phyloP scores from a whole-genome alignment of 2,888 invertebrate species.

The Empis livida region DNA sequence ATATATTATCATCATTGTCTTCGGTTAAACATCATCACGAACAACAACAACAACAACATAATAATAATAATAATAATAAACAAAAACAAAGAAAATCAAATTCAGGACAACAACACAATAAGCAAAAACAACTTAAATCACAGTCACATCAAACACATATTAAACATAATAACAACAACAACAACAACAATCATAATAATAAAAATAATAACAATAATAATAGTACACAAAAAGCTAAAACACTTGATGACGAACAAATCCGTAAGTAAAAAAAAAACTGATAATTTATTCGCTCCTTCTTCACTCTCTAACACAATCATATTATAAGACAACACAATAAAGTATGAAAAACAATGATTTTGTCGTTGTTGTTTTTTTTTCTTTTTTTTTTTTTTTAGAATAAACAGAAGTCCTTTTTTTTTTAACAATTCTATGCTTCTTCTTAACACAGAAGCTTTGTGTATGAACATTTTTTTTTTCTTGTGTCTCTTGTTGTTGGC shows the following conservation, averaged over 20 bases:
- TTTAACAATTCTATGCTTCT: background rate
- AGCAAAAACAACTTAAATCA: background rate
- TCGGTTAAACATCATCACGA: constrained; percentile 3
- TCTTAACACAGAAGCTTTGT: too few relatives aligned
- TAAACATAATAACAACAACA: constrained; percentile 16
- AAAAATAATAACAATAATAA: background rate
- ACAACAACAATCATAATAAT: background rate
- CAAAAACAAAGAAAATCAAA: constrained; percentile 2
- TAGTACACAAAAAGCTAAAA: constrained; percentile 7
- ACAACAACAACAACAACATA: constrained; percentile 5
- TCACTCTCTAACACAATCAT: background rate
- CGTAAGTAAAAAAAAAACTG: constrained; percentile 7
- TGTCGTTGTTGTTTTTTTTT: too few relatives aligned
- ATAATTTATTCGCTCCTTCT: background rate
- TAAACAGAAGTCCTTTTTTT: background rate
- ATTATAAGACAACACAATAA: background rate
- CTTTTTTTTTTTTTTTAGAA: too few relatives aligned
- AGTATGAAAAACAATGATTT: too few relatives aligned
- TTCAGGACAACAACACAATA: constrained; percentile 19
- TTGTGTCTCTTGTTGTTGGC: too few relatives aligned
- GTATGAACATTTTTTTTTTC: too few relatives aligned
- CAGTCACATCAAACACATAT: constrained; percentile 21
- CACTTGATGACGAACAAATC: constrained; percentile 7
- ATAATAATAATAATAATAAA: constrained; percentile 1
- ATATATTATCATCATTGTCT: constrained; percentile 1